Evolutionary conservation across 1,140 invertebrate species (phyloP).

Genomic region (Doryteuthis pealeii): DNA sequence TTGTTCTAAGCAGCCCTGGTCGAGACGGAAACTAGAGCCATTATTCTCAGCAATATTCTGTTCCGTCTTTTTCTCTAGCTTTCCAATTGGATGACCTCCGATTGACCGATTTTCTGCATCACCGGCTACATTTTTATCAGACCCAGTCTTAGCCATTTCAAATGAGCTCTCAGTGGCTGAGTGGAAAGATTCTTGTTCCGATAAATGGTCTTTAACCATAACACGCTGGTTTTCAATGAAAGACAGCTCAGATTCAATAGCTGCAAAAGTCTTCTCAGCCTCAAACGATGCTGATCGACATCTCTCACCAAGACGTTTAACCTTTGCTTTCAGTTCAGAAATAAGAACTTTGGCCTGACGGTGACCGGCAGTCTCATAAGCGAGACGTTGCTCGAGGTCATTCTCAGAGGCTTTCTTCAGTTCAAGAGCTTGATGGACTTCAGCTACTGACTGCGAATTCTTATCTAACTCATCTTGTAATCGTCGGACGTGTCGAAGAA

Average conservation of each 20-base stretch:
- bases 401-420: constrained; percentile 20
- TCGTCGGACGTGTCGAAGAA: constrained; percentile 30
- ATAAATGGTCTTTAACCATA: no score
- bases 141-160: no score
- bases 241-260: not conserved
- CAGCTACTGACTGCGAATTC: constrained; percentile 27
- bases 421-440: constrained; percentile 28
- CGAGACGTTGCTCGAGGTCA: constrained; percentile 25
- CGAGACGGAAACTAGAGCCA: no score
- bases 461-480: constrained; percentile 32
- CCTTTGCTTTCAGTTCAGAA: constrained; percentile 19
- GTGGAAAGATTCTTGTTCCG: no score
- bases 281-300: not conserved
- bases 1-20: not conserved
- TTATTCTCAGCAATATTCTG: no score
- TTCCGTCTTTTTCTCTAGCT: no score
- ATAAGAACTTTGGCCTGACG: constrained; percentile 16
- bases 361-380: constrained; percentile 10
- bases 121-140: no score
- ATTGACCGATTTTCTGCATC: no score
- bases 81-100: no score
- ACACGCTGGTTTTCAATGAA: not conserved
- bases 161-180: no score
- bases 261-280: not conserved
- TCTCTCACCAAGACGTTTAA: constrained; percentile 13